phyloP scores from a whole-genome alignment of 2,797 vertebrate genomes.

The Acrocephalus scirpaceus region DNA sequence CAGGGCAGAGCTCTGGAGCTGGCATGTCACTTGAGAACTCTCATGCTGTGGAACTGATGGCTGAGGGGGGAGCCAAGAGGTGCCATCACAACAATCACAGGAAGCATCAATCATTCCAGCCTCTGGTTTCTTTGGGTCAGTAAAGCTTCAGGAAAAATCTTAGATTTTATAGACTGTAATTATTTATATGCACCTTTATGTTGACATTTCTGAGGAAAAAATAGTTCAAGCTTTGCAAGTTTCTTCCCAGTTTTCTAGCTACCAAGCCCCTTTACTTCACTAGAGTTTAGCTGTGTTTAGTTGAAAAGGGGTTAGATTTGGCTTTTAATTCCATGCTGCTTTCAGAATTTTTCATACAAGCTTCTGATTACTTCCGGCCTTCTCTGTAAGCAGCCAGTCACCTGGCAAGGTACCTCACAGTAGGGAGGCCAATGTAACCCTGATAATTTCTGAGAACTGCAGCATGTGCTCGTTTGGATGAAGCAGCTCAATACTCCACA shows the following conservation, averaged over 20 bases:
- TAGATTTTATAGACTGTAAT: neutral
- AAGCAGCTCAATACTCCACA: neutral
- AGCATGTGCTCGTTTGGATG: neutral
- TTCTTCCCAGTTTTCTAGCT: neutral
- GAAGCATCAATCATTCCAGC: slow-evolving; percentile 40
- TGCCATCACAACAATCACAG: slow-evolving; percentile 52
- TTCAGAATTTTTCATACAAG: neutral
- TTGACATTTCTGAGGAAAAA: neutral
- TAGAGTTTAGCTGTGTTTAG: neutral
- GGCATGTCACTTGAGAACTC: slow-evolving; percentile 12
- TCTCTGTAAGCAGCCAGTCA: neutral
- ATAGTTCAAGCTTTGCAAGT: neutral
- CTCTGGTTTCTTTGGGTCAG: slow-evolving; percentile 26
- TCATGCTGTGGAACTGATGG: neutral
- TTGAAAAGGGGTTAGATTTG: neutral
- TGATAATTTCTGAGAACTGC: neutral
- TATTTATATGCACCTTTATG: neutral
- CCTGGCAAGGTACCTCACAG: neutral
- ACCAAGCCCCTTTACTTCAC: neutral
- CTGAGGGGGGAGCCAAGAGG: slow-evolving; percentile 37
- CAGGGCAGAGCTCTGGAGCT: slow-evolving; percentile 36
- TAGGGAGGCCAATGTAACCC: neutral
- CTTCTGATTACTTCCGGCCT: neutral
- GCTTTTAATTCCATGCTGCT: neutral
- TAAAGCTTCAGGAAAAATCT: neutral